Base-by-base conservation (phyloP, 2,113 vertebrate genomes). In the Hystrix cristata region DNA sequence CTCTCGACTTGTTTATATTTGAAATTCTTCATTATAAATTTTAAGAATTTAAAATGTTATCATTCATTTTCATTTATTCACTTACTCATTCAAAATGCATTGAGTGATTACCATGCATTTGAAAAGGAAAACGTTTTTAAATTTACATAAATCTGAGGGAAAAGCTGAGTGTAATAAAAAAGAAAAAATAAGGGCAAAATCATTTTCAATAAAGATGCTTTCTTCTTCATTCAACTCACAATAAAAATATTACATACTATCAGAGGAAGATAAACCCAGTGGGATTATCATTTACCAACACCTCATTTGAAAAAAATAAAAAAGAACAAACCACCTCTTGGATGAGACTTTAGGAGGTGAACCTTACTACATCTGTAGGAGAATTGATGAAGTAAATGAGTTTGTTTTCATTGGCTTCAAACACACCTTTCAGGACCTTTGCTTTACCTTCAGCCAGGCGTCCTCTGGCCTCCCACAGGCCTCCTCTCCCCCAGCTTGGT, bases 41-140 rank as follows among this genome's bases (percentile, higher is more conserved):
- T 90, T 87, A 51, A 90, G 72, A 74, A 13, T 94, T 92, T 67
- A 43, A 91, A 80, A 71, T 3, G 25, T 29, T 11, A 76, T 84
- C 53, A 21, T 76, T 97, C 18, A 38, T 94, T 92, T 95, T 74
- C 51, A 80, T n/a, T 87, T 48, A 83, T 29, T 87, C 11, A 91
- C 16, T 15, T 55, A 51, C 65, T 59, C 31, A 86, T n/a, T 67
- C n/a, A 71, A 85, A 82, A 71, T 13, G 11, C 71, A 60, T 25
- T 94, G 62, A 43, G 1, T 6, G 57, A 85, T 18, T 18, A 83
- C 48, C 76, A 91, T 57, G 9, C 13, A 94, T 53, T 81, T 53
- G 23, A 91, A 94, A 88, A 90, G 12, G 3, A 90, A 79, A 11
- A 93, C 27, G 71, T 46, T 12, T n/a, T 31, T 67, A 15, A 69